A percentile compares a stretch with the other conserved stretches of the same genome.
Conservation (phyloP, 1,140 invertebrate genomes). For the Drosophila mayri region DNA sequence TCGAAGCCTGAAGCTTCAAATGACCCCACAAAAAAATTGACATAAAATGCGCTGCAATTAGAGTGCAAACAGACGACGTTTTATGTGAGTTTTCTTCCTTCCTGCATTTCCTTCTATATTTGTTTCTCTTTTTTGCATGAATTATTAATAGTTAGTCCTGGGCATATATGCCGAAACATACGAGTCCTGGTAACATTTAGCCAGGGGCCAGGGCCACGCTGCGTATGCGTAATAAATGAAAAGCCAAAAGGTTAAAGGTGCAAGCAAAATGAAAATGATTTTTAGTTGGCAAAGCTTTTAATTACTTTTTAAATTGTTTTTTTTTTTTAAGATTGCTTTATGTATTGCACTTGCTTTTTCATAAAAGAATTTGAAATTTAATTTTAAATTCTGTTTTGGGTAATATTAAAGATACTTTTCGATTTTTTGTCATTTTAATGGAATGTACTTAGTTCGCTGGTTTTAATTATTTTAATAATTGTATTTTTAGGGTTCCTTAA, state of each 20-base stretch:
- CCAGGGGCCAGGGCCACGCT: not conserved
- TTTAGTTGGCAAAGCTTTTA: conserved; percentile 7
- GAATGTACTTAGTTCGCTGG: accelerated
- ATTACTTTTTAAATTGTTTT: conserved; percentile 7
- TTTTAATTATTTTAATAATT: not conserved
- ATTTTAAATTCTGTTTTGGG: not conserved
- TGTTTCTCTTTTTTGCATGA: conserved; percentile 14
- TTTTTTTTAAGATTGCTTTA: not conserved
- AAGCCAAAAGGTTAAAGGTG: conserved; percentile 4
- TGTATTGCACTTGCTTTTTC: not conserved
- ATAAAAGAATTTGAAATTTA: not conserved
- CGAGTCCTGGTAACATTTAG: not conserved
- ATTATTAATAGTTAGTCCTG: conserved; percentile 38
- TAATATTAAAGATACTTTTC: not conserved
- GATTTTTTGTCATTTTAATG: not conserved
- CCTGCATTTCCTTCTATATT: not conserved
- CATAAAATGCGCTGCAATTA: conserved; percentile 52
- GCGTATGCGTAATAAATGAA: conserved; percentile 33
- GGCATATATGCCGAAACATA: conserved; percentile 11
- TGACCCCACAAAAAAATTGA: conserved; percentile 20
- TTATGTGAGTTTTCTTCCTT: conserved; percentile 9
- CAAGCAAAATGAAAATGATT: conserved; percentile 14
- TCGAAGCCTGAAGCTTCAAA: conserved; percentile 1
- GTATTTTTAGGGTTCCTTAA: not conserved
- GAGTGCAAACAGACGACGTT: conserved; percentile 46